Percentiles rank a stretch among this genome's conserved stretches.
Conservation (phyloP, 2,113 vertebrate species). For the Cinclus mexicanus region DNA sequence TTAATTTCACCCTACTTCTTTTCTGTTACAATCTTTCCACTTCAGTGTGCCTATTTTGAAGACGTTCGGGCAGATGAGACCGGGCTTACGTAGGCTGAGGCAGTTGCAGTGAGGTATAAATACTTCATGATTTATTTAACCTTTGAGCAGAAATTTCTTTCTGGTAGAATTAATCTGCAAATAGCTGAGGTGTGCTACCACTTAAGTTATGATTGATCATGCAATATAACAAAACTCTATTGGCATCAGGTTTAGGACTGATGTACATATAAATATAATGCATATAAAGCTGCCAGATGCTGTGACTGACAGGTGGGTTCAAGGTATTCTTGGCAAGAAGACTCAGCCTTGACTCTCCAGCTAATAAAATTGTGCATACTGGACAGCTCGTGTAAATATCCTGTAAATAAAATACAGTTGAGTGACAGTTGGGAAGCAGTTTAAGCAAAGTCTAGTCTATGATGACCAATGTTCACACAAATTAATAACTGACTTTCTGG, state of each 20-base stretch:
- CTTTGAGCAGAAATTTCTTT: conserved; percentile 18
- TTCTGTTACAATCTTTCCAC: neutral
- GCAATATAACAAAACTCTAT: neutral
- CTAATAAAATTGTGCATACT: neutral
- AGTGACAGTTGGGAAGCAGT: neutral
- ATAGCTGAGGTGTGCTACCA: conserved; percentile 3
- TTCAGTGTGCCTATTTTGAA: neutral
- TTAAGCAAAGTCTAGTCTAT: neutral
- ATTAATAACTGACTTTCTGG: neutral
- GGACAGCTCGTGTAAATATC: neutral
- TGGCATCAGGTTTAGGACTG: neutral
- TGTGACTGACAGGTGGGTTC: neutral
- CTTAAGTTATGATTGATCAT: conserved; percentile 32
- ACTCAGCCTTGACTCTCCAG: neutral
- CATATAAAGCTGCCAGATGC: neutral
- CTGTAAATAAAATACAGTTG: neutral
- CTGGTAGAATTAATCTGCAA: conserved; percentile 35
- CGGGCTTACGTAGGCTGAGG: neutral
- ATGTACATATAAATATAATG: neutral
- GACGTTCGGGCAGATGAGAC: neutral
- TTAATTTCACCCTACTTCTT: neutral
- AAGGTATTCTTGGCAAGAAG: neutral
- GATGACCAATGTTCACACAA: neutral
- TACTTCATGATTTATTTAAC: conserved; percentile 51
- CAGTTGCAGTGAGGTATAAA: neutral